Evolutionary conservation across 2,113 vertebrate species (phyloP).

Genomic region (Esox niger): DNA sequence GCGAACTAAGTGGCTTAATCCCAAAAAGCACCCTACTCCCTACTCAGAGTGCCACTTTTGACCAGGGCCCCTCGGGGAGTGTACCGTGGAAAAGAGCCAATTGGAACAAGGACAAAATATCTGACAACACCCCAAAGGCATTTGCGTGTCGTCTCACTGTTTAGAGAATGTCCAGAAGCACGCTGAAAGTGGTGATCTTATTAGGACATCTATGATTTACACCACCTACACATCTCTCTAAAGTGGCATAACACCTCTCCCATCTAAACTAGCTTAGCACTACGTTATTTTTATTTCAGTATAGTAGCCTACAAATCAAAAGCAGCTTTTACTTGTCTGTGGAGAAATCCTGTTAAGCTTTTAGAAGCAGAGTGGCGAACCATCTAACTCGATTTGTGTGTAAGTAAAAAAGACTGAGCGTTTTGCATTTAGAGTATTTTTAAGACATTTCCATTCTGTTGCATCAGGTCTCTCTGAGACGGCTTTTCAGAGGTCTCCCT

Average conservation of each 20-base stretch:
- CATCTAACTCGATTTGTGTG: neutral
- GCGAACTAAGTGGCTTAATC: constrained; percentile 40
- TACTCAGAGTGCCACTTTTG: too few relatives aligned
- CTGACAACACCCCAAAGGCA: constrained; percentile 27
- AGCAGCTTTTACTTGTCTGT: neutral
- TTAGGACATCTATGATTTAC: neutral
- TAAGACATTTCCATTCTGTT: constrained; percentile 2
- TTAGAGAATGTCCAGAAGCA: constrained; percentile 15
- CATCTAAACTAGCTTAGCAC: neutral
- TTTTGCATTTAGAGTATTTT: constrained; percentile 18
- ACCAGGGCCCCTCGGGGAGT: too few relatives aligned
- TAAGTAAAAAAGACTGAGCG: neutral
- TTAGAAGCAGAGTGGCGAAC: neutral
- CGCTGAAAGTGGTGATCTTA: constrained; percentile 29
- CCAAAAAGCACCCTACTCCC: too few relatives aligned
- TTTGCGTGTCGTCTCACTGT: constrained; percentile 22
- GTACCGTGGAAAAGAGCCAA: too few relatives aligned
- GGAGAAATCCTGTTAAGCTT: neutral
- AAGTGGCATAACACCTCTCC: too few relatives aligned
- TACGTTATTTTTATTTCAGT: neutral
- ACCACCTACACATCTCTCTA: too few relatives aligned
- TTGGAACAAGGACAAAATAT: neutral
- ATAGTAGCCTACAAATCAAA: neutral
- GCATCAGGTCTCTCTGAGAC: constrained; percentile 41
- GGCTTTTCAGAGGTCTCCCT: constrained; percentile 29